Percentiles rank a stretch among this genome's conserved stretches.
phyloP scores from a whole-genome alignment of 2,888 invertebrate species.

The Petrolisthes manimaculis region DNA sequence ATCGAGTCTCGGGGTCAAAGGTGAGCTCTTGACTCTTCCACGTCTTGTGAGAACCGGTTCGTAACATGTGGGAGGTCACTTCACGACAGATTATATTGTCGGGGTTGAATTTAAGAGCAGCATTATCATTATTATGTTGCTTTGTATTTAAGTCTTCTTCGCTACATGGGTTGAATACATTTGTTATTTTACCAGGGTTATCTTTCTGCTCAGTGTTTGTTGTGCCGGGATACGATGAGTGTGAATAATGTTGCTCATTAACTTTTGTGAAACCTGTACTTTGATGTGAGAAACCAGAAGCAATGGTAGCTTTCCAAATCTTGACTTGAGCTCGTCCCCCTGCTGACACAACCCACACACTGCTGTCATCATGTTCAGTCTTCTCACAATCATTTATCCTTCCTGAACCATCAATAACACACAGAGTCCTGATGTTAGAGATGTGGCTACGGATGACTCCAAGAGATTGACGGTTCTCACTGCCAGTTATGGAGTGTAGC shows the following conservation, averaged over 20 bases:
- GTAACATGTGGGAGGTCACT: conserved; percentile 55
- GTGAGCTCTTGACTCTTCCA: conserved; percentile 54
- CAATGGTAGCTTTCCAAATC: conserved; percentile 35
- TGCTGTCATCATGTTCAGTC: not conserved
- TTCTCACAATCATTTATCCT: not conserved
- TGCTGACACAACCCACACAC: conserved; percentile 45
- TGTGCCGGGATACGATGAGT: not conserved
- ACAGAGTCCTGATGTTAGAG: conserved; percentile 42
- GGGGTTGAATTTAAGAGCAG: not conserved
- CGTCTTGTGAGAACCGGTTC: conserved; percentile 38
- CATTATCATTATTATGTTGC: too few species aligned
- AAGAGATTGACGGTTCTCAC: conserved; percentile 16
- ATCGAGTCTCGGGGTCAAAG: conserved; percentile 55
- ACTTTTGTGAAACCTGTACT: not conserved
- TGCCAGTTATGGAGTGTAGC: conserved; percentile 26
- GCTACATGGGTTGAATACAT: not conserved
- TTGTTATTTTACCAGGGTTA: not conserved
- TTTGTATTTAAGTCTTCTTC: not conserved
- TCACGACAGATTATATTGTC: conserved; percentile 24
- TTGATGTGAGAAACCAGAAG: not conserved
- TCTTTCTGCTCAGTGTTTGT: not conserved
- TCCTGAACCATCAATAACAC: conserved; percentile 22
- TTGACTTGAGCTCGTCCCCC: conserved; percentile 56
- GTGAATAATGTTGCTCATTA: not conserved
- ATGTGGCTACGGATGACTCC: conserved; percentile 49